Evolutionary conservation across 2,888 invertebrate species (phyloP).

Genomic region (Temnothorax rugatulus): DNA sequence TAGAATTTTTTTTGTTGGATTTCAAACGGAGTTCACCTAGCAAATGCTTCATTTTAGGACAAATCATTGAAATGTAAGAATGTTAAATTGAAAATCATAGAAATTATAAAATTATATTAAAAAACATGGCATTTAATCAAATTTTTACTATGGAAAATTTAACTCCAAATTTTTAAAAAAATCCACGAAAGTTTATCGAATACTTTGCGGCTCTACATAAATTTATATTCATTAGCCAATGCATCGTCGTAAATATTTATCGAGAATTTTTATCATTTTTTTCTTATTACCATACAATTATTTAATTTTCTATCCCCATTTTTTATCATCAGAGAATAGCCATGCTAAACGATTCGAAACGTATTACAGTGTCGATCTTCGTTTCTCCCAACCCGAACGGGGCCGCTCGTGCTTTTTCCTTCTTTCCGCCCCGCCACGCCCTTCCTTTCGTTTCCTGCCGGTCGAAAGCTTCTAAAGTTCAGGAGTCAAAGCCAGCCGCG

Average conservation of each 20-base stretch:
- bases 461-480: slow-evolving; percentile 75
- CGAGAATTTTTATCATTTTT: not conserved
- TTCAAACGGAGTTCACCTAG: not conserved
- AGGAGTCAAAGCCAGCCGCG: slow-evolving; percentile 73
- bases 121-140: not conserved
- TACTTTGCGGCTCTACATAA: not conserved
- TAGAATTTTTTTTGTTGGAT: not conserved
- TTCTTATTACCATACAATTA: not conserved
- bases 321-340: not conserved
- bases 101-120: not conserved
- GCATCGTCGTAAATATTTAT: not conserved
- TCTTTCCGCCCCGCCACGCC: slow-evolving; percentile 43
- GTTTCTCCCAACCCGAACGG: slow-evolving; percentile 23
- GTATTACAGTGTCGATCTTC: slow-evolving; percentile 30
- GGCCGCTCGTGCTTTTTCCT: slow-evolving; percentile 28
- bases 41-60: not conserved
- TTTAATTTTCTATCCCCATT: not conserved
- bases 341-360: slow-evolving; percentile 19
- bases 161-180: not conserved
- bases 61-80: not conserved
- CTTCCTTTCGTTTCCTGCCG: slow-evolving; percentile 34
- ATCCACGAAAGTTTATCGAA: not conserved
- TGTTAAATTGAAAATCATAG: not conserved
- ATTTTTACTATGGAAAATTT: not conserved
- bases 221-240: slow-evolving; percentile 22